Conservation (phyloP, 2,797 vertebrate species). For the Apodemus agrarius region DNA sequence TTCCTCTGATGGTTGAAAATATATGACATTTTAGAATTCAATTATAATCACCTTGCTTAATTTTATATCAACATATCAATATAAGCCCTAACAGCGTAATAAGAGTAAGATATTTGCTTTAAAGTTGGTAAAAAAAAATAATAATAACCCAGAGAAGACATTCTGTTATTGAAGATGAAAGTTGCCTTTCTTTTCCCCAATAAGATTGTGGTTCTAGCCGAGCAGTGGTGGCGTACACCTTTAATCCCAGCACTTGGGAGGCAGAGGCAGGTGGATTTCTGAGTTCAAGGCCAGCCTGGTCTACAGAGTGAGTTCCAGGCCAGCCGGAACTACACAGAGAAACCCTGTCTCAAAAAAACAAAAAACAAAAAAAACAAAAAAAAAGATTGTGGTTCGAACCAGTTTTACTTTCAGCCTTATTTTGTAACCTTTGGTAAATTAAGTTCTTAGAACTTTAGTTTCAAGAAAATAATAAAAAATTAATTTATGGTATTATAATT, state of each 20-base stretch:
- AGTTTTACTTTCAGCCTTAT: conserved; percentile 49
- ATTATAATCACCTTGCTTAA: conserved; percentile 68
- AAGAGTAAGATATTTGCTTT: conserved; percentile 42
- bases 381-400: no score
- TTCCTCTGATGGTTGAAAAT: conserved; percentile 60
- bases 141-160: conserved; percentile 43
- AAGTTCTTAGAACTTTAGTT: conserved; percentile 30
- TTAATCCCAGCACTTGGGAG: no score
- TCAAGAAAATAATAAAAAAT: conserved; percentile 44
- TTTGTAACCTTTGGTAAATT: not conserved
- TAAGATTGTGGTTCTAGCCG: not conserved
- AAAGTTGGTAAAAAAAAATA: not conserved
- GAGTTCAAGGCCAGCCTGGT: no score
- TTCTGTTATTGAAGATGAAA: not conserved
- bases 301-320: no score
- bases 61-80: conserved; percentile 38
- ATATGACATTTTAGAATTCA: conserved; percentile 62
- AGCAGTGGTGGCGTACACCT: no score
- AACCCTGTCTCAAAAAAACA: no score
- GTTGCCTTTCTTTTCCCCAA: not conserved
- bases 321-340: no score
- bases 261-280: no score
- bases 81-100: conserved; percentile 32
- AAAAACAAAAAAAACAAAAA: no score
- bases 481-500: not conserved